Evolutionary conservation across 2,797 vertebrate species (phyloP), one percentile per base, ranked within the genome.

Genomic region (Novumbra hubbsi): DNA sequence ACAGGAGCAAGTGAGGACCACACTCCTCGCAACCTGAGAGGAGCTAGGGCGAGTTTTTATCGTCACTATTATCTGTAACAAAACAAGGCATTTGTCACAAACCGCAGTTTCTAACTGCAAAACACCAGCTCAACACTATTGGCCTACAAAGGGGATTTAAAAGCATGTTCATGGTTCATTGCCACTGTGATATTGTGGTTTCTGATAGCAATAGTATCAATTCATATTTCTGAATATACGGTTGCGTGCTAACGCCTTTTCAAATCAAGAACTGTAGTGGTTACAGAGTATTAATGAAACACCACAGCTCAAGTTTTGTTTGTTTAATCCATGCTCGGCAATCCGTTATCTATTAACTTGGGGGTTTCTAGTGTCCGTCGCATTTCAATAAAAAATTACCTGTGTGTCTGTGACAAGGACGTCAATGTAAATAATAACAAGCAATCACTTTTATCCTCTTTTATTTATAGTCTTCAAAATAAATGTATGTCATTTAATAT

Each of bases 1-100:
- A 30, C 0, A 87, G 88, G 83, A 80, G 27, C 82, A 92, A 92
- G 82, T 92, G 78, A 93, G 87, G 84, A 89, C 76, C 1, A 19
- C 45, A 21, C n/a, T 30, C 16, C 71, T 12, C 27, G 24, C 60
- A 52, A 57, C 21, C n/a, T 55, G 5, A 12, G 17, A 65, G 27
- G 50, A 28, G 57, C 73, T 52, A 21, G 55, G 57, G 34, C 17
- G 24, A 50, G 32, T 57, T 30, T 27, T 38, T 57, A 57, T 74
- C 12, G 21, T 7, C 55, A 34, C n/a, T 9, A 48, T 45, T 48
- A 48, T 68, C 21, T 68, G 24, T 68, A 49, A 45, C 14, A 11
- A 38, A 67, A 32, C 16, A 1, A 57, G 55, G 21, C 9, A 21
- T 17, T 52, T 52, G 28, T 17, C 64, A 65, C 32, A 34, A 6